These are phyloP conservation scores for Pteria penguin DNA, from an alignment of 2,888 invertebrate genomes.

Conservation along the genomic window DNA sequence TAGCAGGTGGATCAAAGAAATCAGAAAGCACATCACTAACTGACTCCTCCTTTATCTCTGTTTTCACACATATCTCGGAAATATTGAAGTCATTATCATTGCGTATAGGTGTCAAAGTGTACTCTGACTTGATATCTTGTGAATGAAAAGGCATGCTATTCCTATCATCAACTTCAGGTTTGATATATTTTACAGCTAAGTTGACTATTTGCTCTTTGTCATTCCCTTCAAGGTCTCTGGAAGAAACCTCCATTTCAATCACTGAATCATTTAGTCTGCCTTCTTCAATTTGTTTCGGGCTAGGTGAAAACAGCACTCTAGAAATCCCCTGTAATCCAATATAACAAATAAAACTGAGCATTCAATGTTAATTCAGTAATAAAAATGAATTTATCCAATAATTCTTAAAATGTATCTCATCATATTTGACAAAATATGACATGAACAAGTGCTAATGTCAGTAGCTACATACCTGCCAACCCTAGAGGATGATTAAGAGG, in stretches of 20 bases:
- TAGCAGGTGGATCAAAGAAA: conserved; percentile 63
- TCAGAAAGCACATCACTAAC: conserved; percentile 58
- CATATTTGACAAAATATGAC: too few species aligned
- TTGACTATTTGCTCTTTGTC: not conserved
- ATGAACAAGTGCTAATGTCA: too few species aligned
- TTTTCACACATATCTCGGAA: not conserved
- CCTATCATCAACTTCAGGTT: not conserved
- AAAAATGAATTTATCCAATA: too few species aligned
- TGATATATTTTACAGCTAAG: not conserved
- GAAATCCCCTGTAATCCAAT: too few species aligned
- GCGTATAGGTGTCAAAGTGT: not conserved
- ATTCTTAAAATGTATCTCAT: too few species aligned
- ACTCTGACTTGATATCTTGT: conserved; percentile 17
- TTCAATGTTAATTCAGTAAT: too few species aligned
- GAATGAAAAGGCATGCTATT: conserved; percentile 28
- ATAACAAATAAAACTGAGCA: too few species aligned
- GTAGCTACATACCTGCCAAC: too few species aligned
- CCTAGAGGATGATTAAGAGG: too few species aligned
- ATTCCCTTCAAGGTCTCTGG: not conserved
- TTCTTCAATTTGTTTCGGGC: conserved; percentile 6
- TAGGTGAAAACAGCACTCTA: conserved; percentile 61
- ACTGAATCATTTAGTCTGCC: not conserved
- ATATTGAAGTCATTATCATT: not conserved
- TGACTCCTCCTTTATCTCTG: conserved; percentile 7
- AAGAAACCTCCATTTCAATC: not conserved